Base-by-base conservation (phyloP, 2,797 vertebrate species). In the Sebastes kiyomatsui region DNA sequence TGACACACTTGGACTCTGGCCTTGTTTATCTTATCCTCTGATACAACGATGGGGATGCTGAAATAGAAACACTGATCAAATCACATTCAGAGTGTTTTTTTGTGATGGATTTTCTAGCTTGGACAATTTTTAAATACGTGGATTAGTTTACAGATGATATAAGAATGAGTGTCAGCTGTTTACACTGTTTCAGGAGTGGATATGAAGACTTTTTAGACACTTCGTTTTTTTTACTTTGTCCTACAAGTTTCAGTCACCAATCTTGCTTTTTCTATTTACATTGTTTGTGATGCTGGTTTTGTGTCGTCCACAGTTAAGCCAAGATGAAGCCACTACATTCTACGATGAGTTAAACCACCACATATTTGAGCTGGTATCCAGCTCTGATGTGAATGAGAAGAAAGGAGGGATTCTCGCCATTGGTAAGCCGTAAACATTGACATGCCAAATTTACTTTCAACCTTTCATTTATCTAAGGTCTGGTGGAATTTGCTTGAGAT, bases 351-450 rank as follows among this genome's bases (percentile, higher is more conserved):
- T 99, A 77, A 99, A 99, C 93, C 98, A 99, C 89, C 98, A 99
- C 92, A 99, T 99, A 91, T 99, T 99, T 93, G 98, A 99, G 93
- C 93, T 99, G 93, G 98, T 99, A 72, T 99, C 99, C 90, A 99
- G 99, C 93, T 99, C 98, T 5, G 99, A 99, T 93, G 97, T 98
- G 38, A 99, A 97, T 70, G 99, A 99, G 93, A 98, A 98, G 91
- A 99, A 99, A 95, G 99, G 99, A 27, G 99, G 98, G 73, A 99
- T 99, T 90, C 96, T 99, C 61, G 98, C 99, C 67, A 99, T 99
- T 71, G 99, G 99, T 99, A 92, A 96, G 96, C 5, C 3, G 2
- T 42, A 13, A 35, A 52, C 35, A 6, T 3, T n/a, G 11, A 32
- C 13, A 5, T 32, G 28, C 12, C 4, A 25, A 2, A 16, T 62